phyloP scores from a whole-genome alignment of 2,113 vertebrate genomes.

The zebrafish (Danio rerio) region DNA sequence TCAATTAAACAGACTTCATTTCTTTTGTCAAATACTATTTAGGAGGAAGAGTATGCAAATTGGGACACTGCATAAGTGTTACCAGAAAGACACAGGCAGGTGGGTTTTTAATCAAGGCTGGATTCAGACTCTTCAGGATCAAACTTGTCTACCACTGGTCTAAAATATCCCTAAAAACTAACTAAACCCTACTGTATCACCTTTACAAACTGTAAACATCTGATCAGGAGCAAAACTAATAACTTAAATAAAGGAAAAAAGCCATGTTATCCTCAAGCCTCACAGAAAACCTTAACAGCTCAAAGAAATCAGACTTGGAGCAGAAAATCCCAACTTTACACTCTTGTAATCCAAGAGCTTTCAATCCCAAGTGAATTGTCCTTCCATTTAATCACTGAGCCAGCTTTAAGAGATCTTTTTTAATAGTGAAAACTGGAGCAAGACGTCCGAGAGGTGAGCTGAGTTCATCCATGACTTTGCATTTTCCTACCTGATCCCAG shows the following conservation, averaged over 20 bases:
- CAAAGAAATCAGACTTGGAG: not conserved
- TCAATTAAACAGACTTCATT: no score
- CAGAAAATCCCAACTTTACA: not conserved
- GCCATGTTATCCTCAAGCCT: constrained; percentile 1
- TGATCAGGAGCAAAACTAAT: not conserved
- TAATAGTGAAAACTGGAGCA: constrained; percentile 19
- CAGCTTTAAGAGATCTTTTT: constrained; percentile 1
- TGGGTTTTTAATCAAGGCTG: no score
- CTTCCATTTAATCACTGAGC: not conserved
- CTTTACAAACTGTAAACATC: not conserved
- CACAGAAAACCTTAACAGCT: not conserved
- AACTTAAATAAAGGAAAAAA: not conserved
- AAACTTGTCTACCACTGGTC: no score
- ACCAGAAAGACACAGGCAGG: no score
- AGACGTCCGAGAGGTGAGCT: not conserved
- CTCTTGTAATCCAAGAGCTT: not conserved
- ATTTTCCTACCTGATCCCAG: constrained; percentile 35
- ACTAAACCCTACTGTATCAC: not conserved
- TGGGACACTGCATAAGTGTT: no score
- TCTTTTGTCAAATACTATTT: no score
- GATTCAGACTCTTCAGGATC: no score
- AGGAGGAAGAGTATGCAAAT: no score
- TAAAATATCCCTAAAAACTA: not conserved
- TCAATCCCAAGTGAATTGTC: not conserved
- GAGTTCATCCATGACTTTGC: constrained; percentile 29